phyloP scores from a whole-genome alignment of 2,888 invertebrate genomes.

The Lasioglossum vierecki region DNA sequence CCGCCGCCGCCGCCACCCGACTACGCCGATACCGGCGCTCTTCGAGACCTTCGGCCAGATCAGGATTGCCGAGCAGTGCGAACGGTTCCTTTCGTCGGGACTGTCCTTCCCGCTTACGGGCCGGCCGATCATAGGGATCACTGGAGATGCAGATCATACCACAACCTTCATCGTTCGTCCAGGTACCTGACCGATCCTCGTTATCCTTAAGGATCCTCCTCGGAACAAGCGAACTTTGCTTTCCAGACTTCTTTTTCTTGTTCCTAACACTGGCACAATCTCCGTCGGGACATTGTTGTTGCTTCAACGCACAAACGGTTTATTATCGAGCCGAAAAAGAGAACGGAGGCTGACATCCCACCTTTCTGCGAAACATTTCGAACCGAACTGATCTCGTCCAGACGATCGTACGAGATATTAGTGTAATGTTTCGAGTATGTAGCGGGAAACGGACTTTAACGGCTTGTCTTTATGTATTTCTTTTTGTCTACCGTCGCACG shows the following conservation, averaged over 20 bases:
- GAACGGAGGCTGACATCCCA: neutral
- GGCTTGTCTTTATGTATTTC: neutral
- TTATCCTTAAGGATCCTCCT: constrained; percentile 62
- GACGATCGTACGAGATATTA: neutral
- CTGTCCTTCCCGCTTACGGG: constrained; percentile 49
- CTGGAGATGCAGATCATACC: constrained; percentile 85
- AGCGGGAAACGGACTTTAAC: neutral
- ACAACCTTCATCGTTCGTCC: constrained; percentile 86
- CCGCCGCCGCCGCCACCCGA: constrained; percentile 76
- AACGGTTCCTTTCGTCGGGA: constrained; percentile 55
- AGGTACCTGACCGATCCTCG: constrained; percentile 76
- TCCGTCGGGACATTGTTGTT: neutral
- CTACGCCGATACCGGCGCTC: constrained; percentile 76
- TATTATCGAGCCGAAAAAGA: neutral
- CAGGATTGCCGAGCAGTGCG: constrained; percentile 49
- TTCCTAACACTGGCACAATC: neutral
- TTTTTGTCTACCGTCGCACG: neutral
- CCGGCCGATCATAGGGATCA: constrained; percentile 69
- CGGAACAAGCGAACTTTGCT: neutral
- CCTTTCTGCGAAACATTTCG: neutral
- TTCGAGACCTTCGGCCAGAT: constrained; percentile 32
- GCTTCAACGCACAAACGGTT: neutral
- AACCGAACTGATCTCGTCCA: neutral
- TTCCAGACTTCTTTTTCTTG: neutral
- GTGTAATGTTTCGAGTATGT: neutral